Percentiles rank a stretch among this genome's conserved stretches.
Conservation (phyloP, 2,113 vertebrate species). For the Oostethus manadensis region DNA sequence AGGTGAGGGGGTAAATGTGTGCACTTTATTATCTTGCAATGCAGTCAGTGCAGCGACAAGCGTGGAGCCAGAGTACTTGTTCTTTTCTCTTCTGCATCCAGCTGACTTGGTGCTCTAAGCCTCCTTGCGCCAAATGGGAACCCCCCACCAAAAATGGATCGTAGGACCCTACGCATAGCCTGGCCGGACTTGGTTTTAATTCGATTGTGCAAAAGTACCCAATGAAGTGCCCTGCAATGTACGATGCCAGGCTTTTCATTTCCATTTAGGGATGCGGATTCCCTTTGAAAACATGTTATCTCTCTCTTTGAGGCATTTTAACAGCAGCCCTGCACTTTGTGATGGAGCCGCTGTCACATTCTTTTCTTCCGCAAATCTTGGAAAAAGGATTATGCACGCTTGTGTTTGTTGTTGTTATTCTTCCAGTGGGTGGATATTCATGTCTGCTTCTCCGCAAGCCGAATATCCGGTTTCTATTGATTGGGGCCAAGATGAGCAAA, state of each 20-base stretch:
- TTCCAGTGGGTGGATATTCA: slow-evolving; percentile 21
- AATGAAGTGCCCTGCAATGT: background rate
- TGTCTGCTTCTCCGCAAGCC: slow-evolving; percentile 13
- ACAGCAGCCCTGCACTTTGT: slow-evolving; percentile 10
- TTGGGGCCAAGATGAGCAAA: slow-evolving; percentile 14
- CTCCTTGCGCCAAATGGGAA: no score
- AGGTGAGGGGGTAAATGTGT: no score
- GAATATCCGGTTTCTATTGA: slow-evolving; percentile 26
- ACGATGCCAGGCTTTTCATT: background rate
- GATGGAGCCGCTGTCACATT: slow-evolving; percentile 18
- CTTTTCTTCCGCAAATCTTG: slow-evolving; percentile 30
- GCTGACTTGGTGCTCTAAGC: no score
- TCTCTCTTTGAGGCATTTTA: slow-evolving; percentile 22
- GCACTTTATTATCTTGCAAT: no score
- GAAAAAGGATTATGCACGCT: slow-evolving; percentile 45
- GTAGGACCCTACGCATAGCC: no score
- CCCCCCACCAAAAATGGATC: no score
- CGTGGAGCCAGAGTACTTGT: no score
- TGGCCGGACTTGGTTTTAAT: no score
- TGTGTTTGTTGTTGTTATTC: background rate
- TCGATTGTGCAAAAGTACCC: background rate
- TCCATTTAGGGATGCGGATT: slow-evolving; percentile 22
- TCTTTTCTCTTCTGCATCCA: no score
- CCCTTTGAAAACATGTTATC: slow-evolving; percentile 25
- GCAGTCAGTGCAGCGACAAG: no score